Evolutionary conservation across 2,797 vertebrate genomes (phyloP).

Genomic region (Lutjanus campechanus): DNA sequence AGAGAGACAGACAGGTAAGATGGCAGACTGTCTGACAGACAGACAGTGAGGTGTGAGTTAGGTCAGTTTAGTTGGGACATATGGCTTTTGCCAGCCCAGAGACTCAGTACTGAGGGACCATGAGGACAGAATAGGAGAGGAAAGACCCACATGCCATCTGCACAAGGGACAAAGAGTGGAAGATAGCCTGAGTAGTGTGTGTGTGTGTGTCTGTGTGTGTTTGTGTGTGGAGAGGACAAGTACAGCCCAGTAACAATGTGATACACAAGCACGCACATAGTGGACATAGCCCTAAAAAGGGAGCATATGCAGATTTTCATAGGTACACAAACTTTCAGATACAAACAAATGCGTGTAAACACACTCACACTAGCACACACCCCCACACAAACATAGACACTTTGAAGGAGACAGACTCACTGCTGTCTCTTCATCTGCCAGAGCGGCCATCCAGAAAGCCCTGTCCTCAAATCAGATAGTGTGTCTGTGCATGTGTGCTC

Average conservation of each 20-base stretch:
- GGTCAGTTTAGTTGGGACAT: slow-evolving; percentile 66
- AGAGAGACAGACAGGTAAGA: slow-evolving; percentile 13
- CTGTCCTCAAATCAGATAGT: slow-evolving; percentile 77
- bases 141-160: slow-evolving; percentile 75
- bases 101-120: slow-evolving; percentile 61
- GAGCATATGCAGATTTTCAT: slow-evolving; percentile 1
- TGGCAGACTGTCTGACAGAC: slow-evolving; percentile 19
- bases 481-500: slow-evolving; percentile 31
- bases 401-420: slow-evolving; percentile 65
- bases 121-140: slow-evolving; percentile 64
- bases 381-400: slow-evolving; percentile 42
- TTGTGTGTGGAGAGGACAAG: slow-evolving; percentile 31
- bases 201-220: slow-evolving; percentile 6
- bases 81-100: slow-evolving; percentile 65
- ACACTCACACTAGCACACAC: slow-evolving; percentile 27
- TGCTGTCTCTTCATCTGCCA: slow-evolving; percentile 82
- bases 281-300: not conserved
- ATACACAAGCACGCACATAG: slow-evolving; percentile 21
- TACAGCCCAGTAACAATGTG: slow-evolving; percentile 67
- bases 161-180: slow-evolving; percentile 65
- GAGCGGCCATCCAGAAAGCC: slow-evolving; percentile 80
- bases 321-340: slow-evolving; percentile 21
- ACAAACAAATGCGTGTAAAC: slow-evolving; percentile 29
- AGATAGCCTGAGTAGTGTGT: slow-evolving; percentile 35
- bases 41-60: slow-evolving; percentile 56